Conservation (phyloP, 1,140 invertebrate species). For the Fopius arisanus region DNA sequence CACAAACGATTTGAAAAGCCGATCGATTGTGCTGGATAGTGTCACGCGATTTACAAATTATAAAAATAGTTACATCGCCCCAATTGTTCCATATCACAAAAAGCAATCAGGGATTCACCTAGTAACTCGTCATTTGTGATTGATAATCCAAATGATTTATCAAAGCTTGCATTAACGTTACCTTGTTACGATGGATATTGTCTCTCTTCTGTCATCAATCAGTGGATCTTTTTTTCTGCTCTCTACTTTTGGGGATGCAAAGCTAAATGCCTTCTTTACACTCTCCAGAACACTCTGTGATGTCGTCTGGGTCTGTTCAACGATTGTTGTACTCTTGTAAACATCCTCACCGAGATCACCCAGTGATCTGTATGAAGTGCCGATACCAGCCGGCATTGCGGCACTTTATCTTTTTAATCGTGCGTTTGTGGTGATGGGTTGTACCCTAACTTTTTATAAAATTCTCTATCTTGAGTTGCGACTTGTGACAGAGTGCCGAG, state of each 20-base stretch:
- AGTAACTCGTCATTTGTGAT: neutral
- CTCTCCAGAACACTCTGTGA: slow-evolving; percentile 67
- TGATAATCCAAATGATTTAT: neutral
- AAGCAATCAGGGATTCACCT: neutral
- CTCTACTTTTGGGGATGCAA: slow-evolving; percentile 62
- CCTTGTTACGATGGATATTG: slow-evolving; percentile 66
- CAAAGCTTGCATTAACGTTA: slow-evolving; percentile 49
- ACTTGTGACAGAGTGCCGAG: slow-evolving; percentile 20
- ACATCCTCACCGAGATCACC: slow-evolving; percentile 69
- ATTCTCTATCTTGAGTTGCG: slow-evolving; percentile 35
- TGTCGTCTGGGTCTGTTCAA: slow-evolving; percentile 64
- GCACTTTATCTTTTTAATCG: slow-evolving; percentile 25
- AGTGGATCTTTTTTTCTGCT: slow-evolving; percentile 66
- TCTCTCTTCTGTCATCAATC: slow-evolving; percentile 62
- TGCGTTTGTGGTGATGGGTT: neutral
- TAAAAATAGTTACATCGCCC: neutral
- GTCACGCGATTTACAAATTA: slow-evolving; percentile 5
- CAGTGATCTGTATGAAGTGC: slow-evolving; percentile 72
- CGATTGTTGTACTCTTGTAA: slow-evolving; percentile 71
- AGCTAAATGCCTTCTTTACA: slow-evolving; percentile 72
- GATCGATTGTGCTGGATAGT: neutral
- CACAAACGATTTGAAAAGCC: neutral
- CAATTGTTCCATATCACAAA: neutral
- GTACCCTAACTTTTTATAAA: neutral
- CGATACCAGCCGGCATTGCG: slow-evolving; percentile 69